Evolutionary conservation across 1,140 invertebrate species (phyloP).

Genomic region (Ruditapes philippinarum): DNA sequence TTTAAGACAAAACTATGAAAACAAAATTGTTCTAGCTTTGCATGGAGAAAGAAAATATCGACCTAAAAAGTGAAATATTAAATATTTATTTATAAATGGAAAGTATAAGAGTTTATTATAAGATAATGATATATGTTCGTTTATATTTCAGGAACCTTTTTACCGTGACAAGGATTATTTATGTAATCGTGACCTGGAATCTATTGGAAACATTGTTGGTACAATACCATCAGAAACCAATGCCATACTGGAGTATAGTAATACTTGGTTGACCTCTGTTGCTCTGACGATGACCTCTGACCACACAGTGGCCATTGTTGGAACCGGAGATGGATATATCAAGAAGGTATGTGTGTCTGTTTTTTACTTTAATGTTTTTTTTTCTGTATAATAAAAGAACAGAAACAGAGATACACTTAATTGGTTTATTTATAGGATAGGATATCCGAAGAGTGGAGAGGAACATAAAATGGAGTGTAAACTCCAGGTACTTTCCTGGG

Average conservation of each 20-base stretch:
- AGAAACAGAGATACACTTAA: background rate
- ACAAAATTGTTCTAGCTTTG: too few species aligned
- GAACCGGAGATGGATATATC: conserved; percentile 95
- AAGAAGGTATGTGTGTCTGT: conserved; percentile 92
- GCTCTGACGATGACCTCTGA: conserved; percentile 97
- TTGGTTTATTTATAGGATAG: background rate
- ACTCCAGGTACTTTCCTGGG: too few species aligned
- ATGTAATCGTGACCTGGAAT: conserved; percentile 76
- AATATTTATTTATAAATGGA: too few species aligned
- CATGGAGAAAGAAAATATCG: too few species aligned
- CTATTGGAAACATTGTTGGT: conserved; percentile 79
- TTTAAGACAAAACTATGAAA: too few species aligned
- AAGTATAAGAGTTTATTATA: too few species aligned
- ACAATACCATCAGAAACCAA: conserved; percentile 59
- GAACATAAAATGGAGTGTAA: background rate
- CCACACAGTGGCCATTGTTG: conserved; percentile 98
- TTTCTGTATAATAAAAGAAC: too few species aligned
- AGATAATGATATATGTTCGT: too few species aligned
- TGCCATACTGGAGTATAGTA: conserved; percentile 68
- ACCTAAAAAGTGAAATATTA: too few species aligned
- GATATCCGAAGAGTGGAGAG: background rate
- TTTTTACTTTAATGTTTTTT: too few species aligned
- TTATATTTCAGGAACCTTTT: conserved; percentile 48
- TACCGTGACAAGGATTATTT: conserved; percentile 71
- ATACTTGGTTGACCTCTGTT: conserved; percentile 92